Percentiles rank a stretch among this genome's conserved stretches.
Conservation (phyloP, 2,888 invertebrate genomes). For the Dolichopus griseipennis region DNA sequence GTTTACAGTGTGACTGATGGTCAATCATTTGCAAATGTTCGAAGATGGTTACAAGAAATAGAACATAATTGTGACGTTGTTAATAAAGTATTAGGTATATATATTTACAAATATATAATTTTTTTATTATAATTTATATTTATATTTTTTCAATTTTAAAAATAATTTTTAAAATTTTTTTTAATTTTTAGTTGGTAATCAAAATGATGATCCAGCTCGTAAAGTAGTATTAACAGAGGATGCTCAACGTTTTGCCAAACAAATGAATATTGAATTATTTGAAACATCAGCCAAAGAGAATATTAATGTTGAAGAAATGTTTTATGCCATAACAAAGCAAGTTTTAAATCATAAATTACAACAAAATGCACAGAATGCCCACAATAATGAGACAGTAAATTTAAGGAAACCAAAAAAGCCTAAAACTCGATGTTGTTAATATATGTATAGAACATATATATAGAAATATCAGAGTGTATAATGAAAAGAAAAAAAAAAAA, state of each 20-base stretch:
- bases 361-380: slow-evolving; percentile 38
- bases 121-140: slow-evolving; percentile 4
- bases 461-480: slow-evolving; percentile 7
- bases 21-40: slow-evolving; percentile 98
- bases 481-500: slow-evolving; percentile 17
- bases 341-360: slow-evolving; percentile 42
- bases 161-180: slow-evolving; percentile 5
- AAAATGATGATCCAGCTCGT: slow-evolving; percentile 87
- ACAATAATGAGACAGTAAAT: slow-evolving; percentile 37
- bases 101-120: not conserved
- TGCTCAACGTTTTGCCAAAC: slow-evolving; percentile 92
- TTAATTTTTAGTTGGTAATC: slow-evolving; percentile 75
- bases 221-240: slow-evolving; percentile 96
- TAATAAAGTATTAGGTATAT: slow-evolving; percentile 86
- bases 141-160: slow-evolving; percentile 1
- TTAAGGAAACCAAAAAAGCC: slow-evolving; percentile 35
- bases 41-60: slow-evolving; percentile 98
- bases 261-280: slow-evolving; percentile 94
- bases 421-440: slow-evolving; percentile 41
- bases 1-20: slow-evolving; percentile 99
- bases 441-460: slow-evolving; percentile 17
- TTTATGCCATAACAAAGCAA: slow-evolving; percentile 56
- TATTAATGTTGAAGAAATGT: slow-evolving; percentile 97
- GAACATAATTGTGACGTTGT: slow-evolving; percentile 99
- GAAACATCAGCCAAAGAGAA: slow-evolving; percentile 99